These are phyloP conservation scores for Tachysurus fulvidraco DNA, from an alignment of 2,113 vertebrate species.

Conservation along the genomic window DNA sequence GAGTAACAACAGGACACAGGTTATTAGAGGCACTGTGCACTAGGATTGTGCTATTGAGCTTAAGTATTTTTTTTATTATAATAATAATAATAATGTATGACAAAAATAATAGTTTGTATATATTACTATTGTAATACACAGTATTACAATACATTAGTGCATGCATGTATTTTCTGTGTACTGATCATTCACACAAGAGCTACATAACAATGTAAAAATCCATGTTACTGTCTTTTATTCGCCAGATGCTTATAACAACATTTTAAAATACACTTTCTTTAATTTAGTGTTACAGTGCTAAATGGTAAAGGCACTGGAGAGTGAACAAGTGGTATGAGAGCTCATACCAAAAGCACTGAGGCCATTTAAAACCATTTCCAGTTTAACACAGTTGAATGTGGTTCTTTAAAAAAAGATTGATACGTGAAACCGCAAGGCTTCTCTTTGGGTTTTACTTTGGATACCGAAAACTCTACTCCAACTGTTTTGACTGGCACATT, in stretches of 20 bases:
- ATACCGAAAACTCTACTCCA: not conserved
- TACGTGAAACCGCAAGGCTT: not conserved
- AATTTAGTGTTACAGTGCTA: not conserved
- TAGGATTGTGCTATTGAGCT: not conserved
- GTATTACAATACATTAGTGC: not conserved
- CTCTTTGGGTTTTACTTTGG: not conserved
- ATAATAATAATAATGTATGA: not conserved
- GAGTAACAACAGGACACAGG: not conserved
- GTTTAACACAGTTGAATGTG: not conserved
- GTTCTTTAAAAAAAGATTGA: not conserved
- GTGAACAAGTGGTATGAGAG: not conserved
- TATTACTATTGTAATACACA: not conserved
- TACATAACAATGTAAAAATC: not conserved
- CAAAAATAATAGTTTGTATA: not conserved
- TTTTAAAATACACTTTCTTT: not conserved
- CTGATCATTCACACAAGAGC: not conserved
- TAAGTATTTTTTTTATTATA: too few relatives aligned
- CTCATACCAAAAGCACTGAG: not conserved
- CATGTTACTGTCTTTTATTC: not conserved
- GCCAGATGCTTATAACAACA: not conserved
- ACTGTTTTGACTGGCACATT: not conserved
- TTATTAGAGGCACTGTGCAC: not conserved
- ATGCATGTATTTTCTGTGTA: not conserved
- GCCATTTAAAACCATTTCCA: not conserved
- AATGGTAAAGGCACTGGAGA: not conserved